Evolutionary conservation across 2,113 vertebrate genomes (phyloP), one percentile per base, ranked within the genome.

Genomic region (Haliaeetus leucogaster): DNA sequence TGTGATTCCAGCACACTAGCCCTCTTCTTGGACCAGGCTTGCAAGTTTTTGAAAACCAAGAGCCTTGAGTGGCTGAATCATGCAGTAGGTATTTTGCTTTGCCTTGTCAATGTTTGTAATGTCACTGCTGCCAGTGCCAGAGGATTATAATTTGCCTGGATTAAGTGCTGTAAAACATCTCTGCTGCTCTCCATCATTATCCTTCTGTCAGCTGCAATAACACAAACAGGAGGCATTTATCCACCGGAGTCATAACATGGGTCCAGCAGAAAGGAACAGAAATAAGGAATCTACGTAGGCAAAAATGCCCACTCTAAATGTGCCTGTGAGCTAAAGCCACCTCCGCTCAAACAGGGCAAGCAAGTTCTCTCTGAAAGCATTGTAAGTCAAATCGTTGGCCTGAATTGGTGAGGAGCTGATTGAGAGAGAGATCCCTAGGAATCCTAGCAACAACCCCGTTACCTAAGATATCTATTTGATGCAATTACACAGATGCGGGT

Each of bases 381-480:
- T 8, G 1, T 26, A 88, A 86, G 5, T 70, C 38, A 77, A 82
- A 68, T 90, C 5, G 14, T 65, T 86, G 82, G 21, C 40, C 80
- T 85, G 76, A 66, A 88, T 86, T 78, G 56, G 26, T 62, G 62
- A 80, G 45, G 16, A 93, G 52, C 25, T 81, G 61, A 71, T 83
- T 34, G 76, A 82, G 67, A 76, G 19, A 73, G 67, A 76, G 21
- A 73, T 86, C 45, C 79, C 58, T 55, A 83, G 90, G 90, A 95
- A 92, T 95, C 92, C 84, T 95, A 94, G 90, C 93, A 95, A 86
- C 93, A 90, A 42, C 58, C 48, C 70, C 0, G 34, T 91, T 93
- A 92, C 58, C 84, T 23, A 61, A 91, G 48, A 52, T 82, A 82
- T 18, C 9, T 8, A 26, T 81, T 70, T 92, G 71, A 66, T 70